A percentile compares a stretch with the other conserved stretches of the same genome.
Evolutionary conservation across 1,140 invertebrate genomes (phyloP).

Genomic region (Zophobas morio): DNA sequence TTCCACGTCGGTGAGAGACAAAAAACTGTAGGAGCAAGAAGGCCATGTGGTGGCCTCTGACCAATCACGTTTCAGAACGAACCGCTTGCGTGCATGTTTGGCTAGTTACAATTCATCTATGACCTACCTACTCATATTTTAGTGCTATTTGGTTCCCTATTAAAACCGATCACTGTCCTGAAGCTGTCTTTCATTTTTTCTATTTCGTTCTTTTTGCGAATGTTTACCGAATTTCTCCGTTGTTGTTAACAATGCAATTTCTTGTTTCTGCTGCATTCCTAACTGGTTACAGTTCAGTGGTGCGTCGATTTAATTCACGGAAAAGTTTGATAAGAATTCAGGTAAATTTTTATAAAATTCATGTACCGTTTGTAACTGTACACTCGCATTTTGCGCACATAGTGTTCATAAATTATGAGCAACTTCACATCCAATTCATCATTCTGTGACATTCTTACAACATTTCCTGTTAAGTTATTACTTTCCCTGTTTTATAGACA

Average conservation of each 20-base stretch:
- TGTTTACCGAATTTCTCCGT: not conserved
- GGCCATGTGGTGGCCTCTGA: constrained; percentile 36
- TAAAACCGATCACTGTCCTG: constrained; percentile 9
- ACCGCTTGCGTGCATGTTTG: constrained; percentile 49
- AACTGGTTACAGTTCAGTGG: constrained; percentile 22
- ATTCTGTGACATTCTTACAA: constrained; percentile 14
- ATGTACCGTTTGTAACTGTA: constrained; percentile 36
- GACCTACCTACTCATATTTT: constrained; percentile 47
- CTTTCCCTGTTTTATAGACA: constrained; percentile 28
- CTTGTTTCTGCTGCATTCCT: constrained; percentile 1
- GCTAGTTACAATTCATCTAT: constrained; percentile 49
- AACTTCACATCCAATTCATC: constrained; percentile 27
- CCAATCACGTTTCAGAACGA: constrained; percentile 47
- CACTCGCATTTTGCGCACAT: constrained; percentile 15
- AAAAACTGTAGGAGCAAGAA: constrained; percentile 21
- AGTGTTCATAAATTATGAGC: constrained; percentile 13
- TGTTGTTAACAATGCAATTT: not conserved
- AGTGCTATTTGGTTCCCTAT: constrained; percentile 49
- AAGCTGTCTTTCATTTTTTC: not conserved
- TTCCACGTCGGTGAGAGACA: too few species aligned
- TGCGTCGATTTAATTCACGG: constrained; percentile 18
- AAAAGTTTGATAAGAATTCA: constrained; percentile 29
- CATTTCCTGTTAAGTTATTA: constrained; percentile 29
- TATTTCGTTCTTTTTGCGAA: not conserved
- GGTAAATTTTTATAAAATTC: constrained; percentile 27